These are phyloP conservation scores for Achlya flavicornis DNA, from an alignment of 2,888 invertebrate species.

Conservation along the genomic window DNA sequence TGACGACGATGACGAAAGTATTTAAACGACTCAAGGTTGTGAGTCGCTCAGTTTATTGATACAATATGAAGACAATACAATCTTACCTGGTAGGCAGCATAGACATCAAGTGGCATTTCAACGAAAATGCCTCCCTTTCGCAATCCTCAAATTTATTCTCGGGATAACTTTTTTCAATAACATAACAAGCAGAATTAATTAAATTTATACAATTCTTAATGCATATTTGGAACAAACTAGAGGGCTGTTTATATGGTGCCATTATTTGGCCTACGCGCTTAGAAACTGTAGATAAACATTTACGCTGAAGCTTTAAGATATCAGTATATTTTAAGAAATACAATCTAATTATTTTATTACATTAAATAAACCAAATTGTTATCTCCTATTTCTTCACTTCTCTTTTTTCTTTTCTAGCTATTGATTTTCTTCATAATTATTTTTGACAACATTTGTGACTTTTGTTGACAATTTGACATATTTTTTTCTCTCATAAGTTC, in stretches of 20 bases:
- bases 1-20: no score
- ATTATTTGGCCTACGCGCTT: slow-evolving; percentile 39
- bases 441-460: no score
- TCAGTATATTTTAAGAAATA: no score
- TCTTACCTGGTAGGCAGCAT: slow-evolving; percentile 74
- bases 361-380: no score
- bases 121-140: slow-evolving; percentile 60
- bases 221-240: slow-evolving; percentile 69
- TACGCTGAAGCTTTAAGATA: slow-evolving; percentile 15
- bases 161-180: slow-evolving; percentile 69
- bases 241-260: slow-evolving; percentile 77
- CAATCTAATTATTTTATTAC: neutral
- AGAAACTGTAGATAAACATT: slow-evolving; percentile 17
- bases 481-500: no score
- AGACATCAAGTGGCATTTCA: slow-evolving; percentile 66
- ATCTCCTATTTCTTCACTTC: neutral
- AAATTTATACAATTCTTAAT: slow-evolving; percentile 69
- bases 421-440: no score
- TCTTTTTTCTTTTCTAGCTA: no score
- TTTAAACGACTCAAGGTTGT: neutral
- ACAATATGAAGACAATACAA: neutral
- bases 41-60: neutral
- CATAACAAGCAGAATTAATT: slow-evolving; percentile 74
- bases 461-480: no score
- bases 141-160: slow-evolving; percentile 65